Evolutionary conservation across 2,113 vertebrate genomes (phyloP).

Genomic region (Vireo altiloquus): DNA sequence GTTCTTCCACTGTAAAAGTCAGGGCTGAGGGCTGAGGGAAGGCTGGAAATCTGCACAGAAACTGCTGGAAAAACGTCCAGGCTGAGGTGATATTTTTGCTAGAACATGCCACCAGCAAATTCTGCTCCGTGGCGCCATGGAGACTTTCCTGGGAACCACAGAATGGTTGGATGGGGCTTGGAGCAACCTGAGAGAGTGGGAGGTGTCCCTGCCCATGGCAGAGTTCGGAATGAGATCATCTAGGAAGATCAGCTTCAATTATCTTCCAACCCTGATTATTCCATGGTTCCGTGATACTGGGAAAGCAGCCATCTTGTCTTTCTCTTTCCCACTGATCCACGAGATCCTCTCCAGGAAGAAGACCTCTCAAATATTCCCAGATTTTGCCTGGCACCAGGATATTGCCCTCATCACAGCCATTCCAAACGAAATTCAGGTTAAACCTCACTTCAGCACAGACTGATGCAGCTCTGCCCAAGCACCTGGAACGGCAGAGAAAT

Average conservation of each 20-base stretch:
- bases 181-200: not conserved
- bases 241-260: too few species aligned
- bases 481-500: not conserved
- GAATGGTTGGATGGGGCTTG: not conserved
- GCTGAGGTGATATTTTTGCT: not conserved
- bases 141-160: not conserved
- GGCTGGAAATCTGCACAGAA: not conserved
- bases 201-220: not conserved
- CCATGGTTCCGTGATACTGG: not conserved
- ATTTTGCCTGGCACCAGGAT: not conserved
- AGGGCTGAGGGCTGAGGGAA: not conserved
- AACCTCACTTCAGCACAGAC: not conserved
- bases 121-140: not conserved
- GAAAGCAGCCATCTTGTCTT: not conserved
- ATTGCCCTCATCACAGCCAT: not conserved
- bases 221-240: not conserved
- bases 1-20: accelerated
- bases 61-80: not conserved
- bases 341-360: not conserved
- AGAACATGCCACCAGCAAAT: not conserved
- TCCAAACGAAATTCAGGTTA: not conserved
- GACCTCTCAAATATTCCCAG: not conserved
- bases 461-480: not conserved
- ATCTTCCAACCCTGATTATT: not conserved
- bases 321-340: not conserved